Base-by-base conservation (phyloP, 2,888 invertebrate species). In the Drosophila anomelani region DNA sequence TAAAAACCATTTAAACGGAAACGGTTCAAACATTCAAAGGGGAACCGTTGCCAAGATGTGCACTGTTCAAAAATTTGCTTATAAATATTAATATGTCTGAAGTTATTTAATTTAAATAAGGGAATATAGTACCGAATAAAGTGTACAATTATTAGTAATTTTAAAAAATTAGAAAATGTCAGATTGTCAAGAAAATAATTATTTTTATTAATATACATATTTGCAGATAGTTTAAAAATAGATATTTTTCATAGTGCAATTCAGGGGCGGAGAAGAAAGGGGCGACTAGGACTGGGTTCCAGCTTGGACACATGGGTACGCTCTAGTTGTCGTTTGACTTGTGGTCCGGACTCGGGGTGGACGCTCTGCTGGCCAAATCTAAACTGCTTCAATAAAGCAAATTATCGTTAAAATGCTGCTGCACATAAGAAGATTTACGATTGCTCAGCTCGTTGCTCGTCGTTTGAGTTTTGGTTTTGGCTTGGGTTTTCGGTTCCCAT, bases 401-500 rank as follows among this genome's bases (percentile, higher is more conserved):
- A 90, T 85, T 80, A 81, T 89, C 87, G 82, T 88, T 89, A 86
- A 90, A 88, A 90, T 81, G 85, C 80, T 88, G 81, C 83, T 83
- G 80, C 89, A 87, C 80, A 89, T 89, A 89, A 86, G 89, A 82
- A 86, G 89, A 89, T 86, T 89, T 89, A 89, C 89, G 86, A 89
- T 85, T 88, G 83, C 82, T 88, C 80, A 80, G 88, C 79, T 78
- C 77, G 70, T 62, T 79, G 87, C 69, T 70, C 73, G 73, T 69
- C 66, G 58, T 66, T 75, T 64, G 71, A 62, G 74, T 67, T 78
- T 70, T 64, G 78, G 54, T 38, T 49, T 53, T 29, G 57, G 59
- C 23, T 55, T 67, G 39, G 49, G 67, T 56, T 26, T 36, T 49
- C 34, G 64, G 54, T 12, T 46, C 23, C 13, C 56, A 10, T 38